Percentiles rank a stretch among this genome's conserved stretches.
These are phyloP conservation scores for Dipodomys ordii DNA, from an alignment of 2,113 vertebrate genomes.

Conservation along the genomic window DNA sequence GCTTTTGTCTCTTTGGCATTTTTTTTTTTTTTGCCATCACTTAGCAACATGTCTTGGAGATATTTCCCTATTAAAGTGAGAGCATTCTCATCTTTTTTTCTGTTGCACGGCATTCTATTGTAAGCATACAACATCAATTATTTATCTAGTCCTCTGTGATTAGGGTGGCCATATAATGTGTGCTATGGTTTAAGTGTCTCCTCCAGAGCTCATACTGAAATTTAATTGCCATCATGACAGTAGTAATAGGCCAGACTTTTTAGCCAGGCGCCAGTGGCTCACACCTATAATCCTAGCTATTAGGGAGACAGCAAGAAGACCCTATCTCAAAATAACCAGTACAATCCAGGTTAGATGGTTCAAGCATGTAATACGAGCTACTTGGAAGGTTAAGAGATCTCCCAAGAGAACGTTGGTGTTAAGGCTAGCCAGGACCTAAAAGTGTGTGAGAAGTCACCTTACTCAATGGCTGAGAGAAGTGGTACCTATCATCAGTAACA, in stretches of 20 bases:
- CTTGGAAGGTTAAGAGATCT: no score
- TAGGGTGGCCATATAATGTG: not conserved
- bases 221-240: not conserved
- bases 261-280: not conserved
- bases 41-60: not conserved
- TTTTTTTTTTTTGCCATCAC: not conserved
- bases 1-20: not conserved
- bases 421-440: no score
- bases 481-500: no score
- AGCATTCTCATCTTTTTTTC: not conserved
- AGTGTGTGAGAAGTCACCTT: no score
- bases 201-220: not conserved
- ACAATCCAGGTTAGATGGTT: no score
- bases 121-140: not conserved
- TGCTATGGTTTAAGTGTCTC: not conserved
- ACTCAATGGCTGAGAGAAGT: no score
- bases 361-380: no score
- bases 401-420: no score
- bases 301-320: no score
- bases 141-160: not conserved
- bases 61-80: not conserved
- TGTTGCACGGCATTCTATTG: not conserved
- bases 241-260: not conserved
- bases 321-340: no score
- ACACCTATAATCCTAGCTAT: no score